phyloP scores from a whole-genome alignment of 2,797 vertebrate species.

The Ataeniobius toweri region DNA sequence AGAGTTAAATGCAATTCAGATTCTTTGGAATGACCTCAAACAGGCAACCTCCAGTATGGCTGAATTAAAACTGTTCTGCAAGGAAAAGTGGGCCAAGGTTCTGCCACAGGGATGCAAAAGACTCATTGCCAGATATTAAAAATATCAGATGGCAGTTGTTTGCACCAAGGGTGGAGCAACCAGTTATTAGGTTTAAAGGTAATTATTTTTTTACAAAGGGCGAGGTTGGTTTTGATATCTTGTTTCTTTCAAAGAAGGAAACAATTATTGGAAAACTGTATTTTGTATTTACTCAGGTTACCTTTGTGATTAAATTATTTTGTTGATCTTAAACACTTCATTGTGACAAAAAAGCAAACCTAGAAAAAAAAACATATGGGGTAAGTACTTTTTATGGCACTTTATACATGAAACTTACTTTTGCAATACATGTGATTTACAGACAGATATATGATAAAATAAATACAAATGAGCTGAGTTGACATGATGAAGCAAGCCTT shows the following conservation, averaged over 20 bases:
- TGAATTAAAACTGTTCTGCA: neutral
- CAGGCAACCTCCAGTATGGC: no score
- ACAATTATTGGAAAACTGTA: no score
- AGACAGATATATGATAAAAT: neutral
- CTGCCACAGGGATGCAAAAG: neutral
- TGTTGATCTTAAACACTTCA: neutral
- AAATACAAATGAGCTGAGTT: conserved; percentile 2
- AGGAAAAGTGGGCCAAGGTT: neutral
- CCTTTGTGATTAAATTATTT: neutral
- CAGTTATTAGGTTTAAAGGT: neutral
- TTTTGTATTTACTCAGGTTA: neutral
- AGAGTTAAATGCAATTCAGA: neutral
- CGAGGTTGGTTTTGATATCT: neutral
- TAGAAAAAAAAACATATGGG: no score
- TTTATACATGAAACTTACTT: neutral
- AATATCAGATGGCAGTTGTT: neutral
- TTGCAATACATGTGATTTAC: neutral
- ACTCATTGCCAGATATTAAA: neutral
- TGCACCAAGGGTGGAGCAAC: neutral
- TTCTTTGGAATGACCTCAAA: neutral
- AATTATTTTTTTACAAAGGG: neutral
- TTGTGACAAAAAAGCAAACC: neutral
- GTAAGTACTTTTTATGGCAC: neutral
- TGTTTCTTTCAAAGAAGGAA: neutral
- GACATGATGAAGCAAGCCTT: conserved; percentile 4